Evolutionary conservation across 2,113 vertebrate genomes (phyloP).

Genomic region (Polypterus senegalus): DNA sequence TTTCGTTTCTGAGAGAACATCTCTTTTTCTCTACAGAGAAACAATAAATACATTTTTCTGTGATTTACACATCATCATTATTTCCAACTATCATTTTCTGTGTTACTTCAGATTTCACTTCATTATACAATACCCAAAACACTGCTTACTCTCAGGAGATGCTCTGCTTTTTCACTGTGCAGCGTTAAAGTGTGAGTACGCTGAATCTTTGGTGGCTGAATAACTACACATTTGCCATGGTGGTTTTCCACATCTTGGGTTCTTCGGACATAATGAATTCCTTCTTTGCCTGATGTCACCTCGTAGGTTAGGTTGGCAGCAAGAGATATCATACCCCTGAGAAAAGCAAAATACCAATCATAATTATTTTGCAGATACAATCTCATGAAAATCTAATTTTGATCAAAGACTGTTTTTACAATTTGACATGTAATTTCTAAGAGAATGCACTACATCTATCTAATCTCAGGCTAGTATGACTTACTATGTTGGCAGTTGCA

Average conservation of each 20-base stretch:
- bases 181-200: background rate
- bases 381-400: background rate
- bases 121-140: too few relatives aligned
- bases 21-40: constrained; percentile 40
- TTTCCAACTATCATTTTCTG: too few relatives aligned
- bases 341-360: background rate
- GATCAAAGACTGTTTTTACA: too few relatives aligned
- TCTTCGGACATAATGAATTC: constrained; percentile 32
- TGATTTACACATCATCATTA: too few relatives aligned
- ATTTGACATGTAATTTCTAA: too few relatives aligned
- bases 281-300: constrained; percentile 39
- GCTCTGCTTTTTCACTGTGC: background rate
- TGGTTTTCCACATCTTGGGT: constrained; percentile 8
- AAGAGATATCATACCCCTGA: constrained; percentile 61
- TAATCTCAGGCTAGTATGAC: too few relatives aligned
- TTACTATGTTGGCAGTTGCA: too few relatives aligned
- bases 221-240: background rate
- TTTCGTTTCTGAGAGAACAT: constrained; percentile 56
- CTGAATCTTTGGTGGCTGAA: too few relatives aligned
- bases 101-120: too few relatives aligned
- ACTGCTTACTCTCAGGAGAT: too few relatives aligned
- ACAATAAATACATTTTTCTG: background rate
- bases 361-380: background rate
- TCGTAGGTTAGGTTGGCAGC: constrained; percentile 55
- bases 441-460: too few relatives aligned